Evolutionary conservation across 2,888 invertebrate species (phyloP).

Genomic region (Synergus japonicus): DNA sequence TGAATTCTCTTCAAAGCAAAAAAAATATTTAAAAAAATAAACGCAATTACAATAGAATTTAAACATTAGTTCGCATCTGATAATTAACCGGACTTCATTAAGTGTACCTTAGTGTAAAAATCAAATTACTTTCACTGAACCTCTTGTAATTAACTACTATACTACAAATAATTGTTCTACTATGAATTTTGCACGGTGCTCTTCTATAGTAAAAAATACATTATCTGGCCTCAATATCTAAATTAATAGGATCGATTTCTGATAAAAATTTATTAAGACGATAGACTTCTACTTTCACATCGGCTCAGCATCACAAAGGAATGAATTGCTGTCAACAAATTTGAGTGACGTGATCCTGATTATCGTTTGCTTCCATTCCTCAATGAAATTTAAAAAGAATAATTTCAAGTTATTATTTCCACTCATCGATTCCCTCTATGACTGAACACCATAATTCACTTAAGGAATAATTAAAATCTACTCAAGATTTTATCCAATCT

Average conservation of each 20-base stretch:
- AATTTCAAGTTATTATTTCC: background rate
- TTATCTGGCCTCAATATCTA: background rate
- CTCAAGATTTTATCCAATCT: background rate
- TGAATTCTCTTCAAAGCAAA: background rate
- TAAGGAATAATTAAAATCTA: background rate
- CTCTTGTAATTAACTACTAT: no score
- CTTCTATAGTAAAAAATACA: no score
- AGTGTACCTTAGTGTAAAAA: no score
- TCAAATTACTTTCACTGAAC: no score
- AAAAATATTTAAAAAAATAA: background rate
- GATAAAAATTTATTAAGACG: constrained; percentile 10
- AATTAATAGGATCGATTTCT: constrained; percentile 1
- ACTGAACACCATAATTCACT: background rate
- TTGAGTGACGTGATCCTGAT: constrained; percentile 13
- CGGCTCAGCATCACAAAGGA: background rate
- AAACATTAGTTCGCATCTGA: no score
- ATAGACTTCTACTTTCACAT: constrained; percentile 6
- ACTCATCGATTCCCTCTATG: background rate
- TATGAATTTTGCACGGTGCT: no score
- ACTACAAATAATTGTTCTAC: no score
- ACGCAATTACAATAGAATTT: no score
- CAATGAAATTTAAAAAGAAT: background rate
- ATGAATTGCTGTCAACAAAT: background rate
- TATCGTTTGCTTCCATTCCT: background rate
- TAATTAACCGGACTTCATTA: no score